Conservation (phyloP, 2,113 vertebrate genomes). For the Urocynchramus pylzowi region DNA sequence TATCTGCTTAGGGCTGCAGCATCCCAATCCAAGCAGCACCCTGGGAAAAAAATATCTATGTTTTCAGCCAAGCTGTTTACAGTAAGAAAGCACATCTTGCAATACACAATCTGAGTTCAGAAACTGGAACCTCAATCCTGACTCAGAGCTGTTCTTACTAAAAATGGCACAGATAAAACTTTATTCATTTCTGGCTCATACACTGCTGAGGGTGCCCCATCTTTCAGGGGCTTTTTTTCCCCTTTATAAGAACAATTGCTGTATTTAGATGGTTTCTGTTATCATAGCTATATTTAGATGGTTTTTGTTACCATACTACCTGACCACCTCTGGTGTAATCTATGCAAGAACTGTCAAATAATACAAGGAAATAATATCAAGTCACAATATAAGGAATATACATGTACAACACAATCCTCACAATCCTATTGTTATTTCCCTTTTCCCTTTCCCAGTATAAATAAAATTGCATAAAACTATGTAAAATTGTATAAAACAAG, state of each 20-base stretch:
- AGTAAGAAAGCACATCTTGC: not conserved
- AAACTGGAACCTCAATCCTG: not conserved
- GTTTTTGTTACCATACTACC: not conserved
- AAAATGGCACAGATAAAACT: not conserved
- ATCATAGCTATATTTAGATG: not conserved
- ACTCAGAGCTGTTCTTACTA: not conserved
- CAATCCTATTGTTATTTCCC: not conserved
- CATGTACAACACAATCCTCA: not conserved
- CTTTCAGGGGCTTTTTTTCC: fast-evolving
- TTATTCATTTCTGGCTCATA: not conserved
- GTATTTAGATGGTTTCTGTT: not conserved
- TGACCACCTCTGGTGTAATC: not conserved
- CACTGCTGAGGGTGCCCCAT: not conserved
- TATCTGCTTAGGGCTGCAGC: not conserved
- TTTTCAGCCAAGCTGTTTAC: not conserved
- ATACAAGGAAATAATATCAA: not conserved
- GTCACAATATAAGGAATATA: not conserved
- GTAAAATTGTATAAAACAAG: not conserved
- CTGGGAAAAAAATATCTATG: not conserved
- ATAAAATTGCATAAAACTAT: not conserved
- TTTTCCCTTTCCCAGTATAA: not conserved
- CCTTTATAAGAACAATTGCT: not conserved
- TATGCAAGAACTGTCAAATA: not conserved
- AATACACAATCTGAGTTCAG: not conserved
- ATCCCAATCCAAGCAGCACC: not conserved